Evolutionary conservation across 2,888 invertebrate genomes (phyloP).

Genomic region (Plebejus melissa): DNA sequence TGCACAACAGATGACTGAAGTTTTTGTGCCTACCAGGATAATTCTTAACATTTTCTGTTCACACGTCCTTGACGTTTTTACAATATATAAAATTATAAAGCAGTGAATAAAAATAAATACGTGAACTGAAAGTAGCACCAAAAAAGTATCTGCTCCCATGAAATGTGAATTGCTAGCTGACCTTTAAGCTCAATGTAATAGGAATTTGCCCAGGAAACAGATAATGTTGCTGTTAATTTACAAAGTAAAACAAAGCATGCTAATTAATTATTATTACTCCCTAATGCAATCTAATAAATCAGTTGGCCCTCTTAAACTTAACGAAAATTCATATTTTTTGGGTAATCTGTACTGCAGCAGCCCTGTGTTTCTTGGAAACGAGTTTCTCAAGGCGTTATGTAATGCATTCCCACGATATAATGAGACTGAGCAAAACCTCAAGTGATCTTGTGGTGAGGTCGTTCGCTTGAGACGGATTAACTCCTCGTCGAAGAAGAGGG

Average conservation of each 20-base stretch:
- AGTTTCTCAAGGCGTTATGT: slow-evolving; percentile 28
- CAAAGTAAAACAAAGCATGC: not conserved
- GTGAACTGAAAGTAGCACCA: not conserved
- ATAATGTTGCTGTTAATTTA: not conserved
- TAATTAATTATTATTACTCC: not conserved
- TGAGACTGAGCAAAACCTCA: slow-evolving; percentile 16
- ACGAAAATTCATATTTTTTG: not conserved
- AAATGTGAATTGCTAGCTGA: not conserved
- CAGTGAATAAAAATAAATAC: not conserved
- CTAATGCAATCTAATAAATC: not conserved
- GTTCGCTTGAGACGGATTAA: not conserved
- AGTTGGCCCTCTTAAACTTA: not conserved
- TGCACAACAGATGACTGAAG: not conserved
- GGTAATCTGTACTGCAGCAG: not conserved
- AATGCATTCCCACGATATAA: slow-evolving; percentile 26
- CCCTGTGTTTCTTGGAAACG: slow-evolving; percentile 7
- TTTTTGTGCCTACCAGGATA: slow-evolving; percentile 7
- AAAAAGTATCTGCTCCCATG: not conserved
- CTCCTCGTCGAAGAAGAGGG: not conserved
- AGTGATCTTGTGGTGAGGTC: slow-evolving; percentile 23
- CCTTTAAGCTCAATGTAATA: too few species aligned
- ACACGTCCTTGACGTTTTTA: not conserved
- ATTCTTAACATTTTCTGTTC: slow-evolving; percentile 7
- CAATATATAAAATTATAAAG: not conserved
- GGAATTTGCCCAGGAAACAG: not conserved